Evolutionary conservation across 2,113 vertebrate species (phyloP).

Genomic region (Tachycineta bicolor): DNA sequence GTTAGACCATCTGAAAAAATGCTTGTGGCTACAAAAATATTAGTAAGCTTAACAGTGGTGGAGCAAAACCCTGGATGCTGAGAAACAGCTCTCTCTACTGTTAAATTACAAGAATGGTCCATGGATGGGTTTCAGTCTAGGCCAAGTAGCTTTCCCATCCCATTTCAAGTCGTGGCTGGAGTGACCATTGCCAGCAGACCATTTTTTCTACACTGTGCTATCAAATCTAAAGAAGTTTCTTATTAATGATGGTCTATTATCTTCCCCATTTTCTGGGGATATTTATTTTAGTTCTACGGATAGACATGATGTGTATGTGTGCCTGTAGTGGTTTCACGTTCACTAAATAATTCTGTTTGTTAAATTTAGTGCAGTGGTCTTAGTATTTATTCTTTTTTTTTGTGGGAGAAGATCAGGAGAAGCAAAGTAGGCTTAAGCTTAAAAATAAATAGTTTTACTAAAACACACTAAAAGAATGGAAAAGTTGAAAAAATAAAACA

Average conservation of each 20-base stretch:
- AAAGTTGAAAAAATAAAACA: too few species aligned
- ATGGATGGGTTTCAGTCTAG: background rate
- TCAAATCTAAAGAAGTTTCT: background rate
- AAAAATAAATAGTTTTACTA: too few species aligned
- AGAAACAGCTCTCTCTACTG: background rate
- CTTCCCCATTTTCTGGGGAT: background rate
- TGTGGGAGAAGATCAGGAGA: too few species aligned
- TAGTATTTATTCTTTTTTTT: too few species aligned
- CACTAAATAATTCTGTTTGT: too few species aligned
- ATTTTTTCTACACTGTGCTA: rapidly evolving
- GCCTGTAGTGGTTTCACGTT: too few species aligned
- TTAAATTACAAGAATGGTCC: background rate
- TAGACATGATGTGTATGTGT: background rate
- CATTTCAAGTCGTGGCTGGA: background rate
- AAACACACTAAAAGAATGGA: too few species aligned
- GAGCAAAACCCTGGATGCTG: background rate
- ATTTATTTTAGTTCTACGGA: background rate
- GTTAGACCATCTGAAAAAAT: background rate
- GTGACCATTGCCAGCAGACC: background rate
- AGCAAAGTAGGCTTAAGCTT: too few species aligned
- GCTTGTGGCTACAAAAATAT: background rate
- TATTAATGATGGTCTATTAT: background rate
- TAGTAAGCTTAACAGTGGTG: background rate
- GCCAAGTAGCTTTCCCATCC: background rate
- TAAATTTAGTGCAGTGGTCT: too few species aligned